A percentile compares a stretch with the other conserved stretches of the same genome.
These are phyloP conservation scores for Aurelia aurita complex sp. Pacific DNA, from an alignment of 30 jellyfish, hydroid and myxozoan species.

Conservation along the genomic window DNA sequence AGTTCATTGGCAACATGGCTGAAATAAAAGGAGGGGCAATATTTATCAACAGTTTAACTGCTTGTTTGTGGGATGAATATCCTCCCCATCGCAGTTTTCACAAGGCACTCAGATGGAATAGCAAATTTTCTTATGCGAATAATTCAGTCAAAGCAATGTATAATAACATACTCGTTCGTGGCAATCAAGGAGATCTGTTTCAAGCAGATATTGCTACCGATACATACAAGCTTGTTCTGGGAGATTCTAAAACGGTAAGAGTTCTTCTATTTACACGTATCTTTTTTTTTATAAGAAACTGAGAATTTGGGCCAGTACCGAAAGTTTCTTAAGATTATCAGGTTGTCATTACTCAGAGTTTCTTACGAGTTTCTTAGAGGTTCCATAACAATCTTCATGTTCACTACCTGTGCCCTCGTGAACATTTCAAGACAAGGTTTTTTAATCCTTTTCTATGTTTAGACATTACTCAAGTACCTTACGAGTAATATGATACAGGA, in stretches of 20 bases:
- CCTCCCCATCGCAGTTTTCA: constrained; percentile 57
- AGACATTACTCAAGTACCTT: no score
- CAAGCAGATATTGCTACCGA: constrained; percentile 69
- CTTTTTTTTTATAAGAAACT: no score
- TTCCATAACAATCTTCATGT: no score
- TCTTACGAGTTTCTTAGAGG: no score
- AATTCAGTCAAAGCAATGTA: constrained; percentile 60
- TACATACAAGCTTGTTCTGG: constrained; percentile 36
- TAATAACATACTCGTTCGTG: not conserved
- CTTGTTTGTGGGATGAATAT: constrained; percentile 79
- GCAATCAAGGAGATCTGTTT: not conserved
- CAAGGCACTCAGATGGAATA: constrained; percentile 75
- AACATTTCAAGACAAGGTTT: no score
- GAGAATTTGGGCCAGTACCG: no score
- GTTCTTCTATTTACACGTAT: no score
- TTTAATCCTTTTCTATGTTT: no score
- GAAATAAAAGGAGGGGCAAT: constrained; percentile 82
- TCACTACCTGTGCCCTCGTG: no score
- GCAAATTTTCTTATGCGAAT: constrained; percentile 42
- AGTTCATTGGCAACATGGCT: constrained; percentile 70
- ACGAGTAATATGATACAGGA: no score
- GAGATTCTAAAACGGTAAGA: constrained; percentile 16
- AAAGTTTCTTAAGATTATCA: no score
- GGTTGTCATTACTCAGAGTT: no score
- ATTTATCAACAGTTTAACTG: constrained; percentile 79